Conservation (phyloP, 1,140 invertebrate genomes). For the Lysiphlebus fabarum region DNA sequence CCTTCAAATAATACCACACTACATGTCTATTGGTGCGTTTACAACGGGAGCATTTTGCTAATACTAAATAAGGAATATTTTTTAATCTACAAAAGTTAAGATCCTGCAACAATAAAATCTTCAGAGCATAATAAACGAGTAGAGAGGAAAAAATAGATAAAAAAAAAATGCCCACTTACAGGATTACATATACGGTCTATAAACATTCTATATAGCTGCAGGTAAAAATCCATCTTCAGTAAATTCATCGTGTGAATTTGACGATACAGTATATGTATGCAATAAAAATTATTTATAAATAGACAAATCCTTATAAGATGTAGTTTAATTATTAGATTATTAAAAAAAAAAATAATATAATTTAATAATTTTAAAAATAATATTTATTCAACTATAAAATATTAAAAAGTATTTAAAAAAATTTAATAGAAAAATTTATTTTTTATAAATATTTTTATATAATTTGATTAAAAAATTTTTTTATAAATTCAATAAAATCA, state of each 20-base stretch:
- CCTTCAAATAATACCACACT: conserved; percentile 1
- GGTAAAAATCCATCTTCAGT: conserved; percentile 30
- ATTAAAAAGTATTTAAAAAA: too few relatives aligned
- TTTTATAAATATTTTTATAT: too few relatives aligned
- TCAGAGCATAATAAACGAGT: conserved; percentile 48
- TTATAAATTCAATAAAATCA: too few relatives aligned
- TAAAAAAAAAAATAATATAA: too few relatives aligned
- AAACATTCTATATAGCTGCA: conserved; percentile 12
- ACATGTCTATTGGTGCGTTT: conserved; percentile 16
- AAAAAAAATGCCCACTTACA: conserved; percentile 33
- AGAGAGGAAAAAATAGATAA: background rate
- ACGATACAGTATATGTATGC: too few relatives aligned
- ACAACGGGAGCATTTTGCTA: conserved; percentile 32
- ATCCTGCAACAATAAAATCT: conserved; percentile 41
- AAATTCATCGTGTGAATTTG: conserved; percentile 17
- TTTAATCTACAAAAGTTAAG: conserved; percentile 53
- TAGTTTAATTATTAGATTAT: too few relatives aligned
- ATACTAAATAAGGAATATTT: conserved; percentile 46
- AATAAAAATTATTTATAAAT: too few relatives aligned
- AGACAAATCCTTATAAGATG: too few relatives aligned
- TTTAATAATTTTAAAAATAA: too few relatives aligned
- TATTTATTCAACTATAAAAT: too few relatives aligned
- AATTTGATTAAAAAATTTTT: too few relatives aligned
- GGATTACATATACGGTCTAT: conserved; percentile 39
- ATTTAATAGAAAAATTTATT: too few relatives aligned